Conservation (phyloP, 2,888 invertebrate species). For the Merodon equestris region DNA sequence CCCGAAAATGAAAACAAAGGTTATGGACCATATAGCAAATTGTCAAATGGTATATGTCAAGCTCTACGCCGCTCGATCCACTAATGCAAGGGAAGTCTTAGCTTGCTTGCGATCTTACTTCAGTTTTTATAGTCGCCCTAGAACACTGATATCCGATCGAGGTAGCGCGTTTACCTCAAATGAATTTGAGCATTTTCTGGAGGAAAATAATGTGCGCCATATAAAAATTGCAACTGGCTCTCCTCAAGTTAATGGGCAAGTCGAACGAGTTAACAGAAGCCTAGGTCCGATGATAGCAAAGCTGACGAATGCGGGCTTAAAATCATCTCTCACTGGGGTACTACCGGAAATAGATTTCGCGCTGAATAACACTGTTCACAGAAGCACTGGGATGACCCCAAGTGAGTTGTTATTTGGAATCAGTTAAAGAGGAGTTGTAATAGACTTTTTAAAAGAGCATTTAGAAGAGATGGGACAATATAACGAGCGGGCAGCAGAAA, state of each 20-base stretch:
- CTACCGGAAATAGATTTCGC: slow-evolving; percentile 27
- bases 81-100: slow-evolving; percentile 42
- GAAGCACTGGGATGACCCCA: slow-evolving; percentile 5
- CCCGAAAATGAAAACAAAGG: slow-evolving; percentile 17
- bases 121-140: too few relatives aligned
- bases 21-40: slow-evolving; percentile 18
- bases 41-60: slow-evolving; percentile 46
- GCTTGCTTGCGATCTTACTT: not conserved
- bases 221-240: too few relatives aligned
- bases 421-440: too few relatives aligned
- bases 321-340: slow-evolving; percentile 5
- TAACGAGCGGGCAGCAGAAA: not conserved
- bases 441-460: not conserved
- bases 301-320: slow-evolving; percentile 16
- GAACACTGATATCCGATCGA: too few relatives aligned
- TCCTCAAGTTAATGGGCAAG: slow-evolving; percentile 33
- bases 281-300: slow-evolving; percentile 32
- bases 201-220: too few relatives aligned
- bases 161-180: too few relatives aligned
- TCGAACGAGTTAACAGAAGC: slow-evolving; percentile 16
- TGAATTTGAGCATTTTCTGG: too few relatives aligned
- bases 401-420: slow-evolving; percentile 30
- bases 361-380: slow-evolving; percentile 23
- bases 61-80: slow-evolving; percentile 24
- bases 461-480: not conserved